Evolutionary conservation across 1,140 invertebrate genomes (phyloP).

Genomic region (Berghia stephanieae): DNA sequence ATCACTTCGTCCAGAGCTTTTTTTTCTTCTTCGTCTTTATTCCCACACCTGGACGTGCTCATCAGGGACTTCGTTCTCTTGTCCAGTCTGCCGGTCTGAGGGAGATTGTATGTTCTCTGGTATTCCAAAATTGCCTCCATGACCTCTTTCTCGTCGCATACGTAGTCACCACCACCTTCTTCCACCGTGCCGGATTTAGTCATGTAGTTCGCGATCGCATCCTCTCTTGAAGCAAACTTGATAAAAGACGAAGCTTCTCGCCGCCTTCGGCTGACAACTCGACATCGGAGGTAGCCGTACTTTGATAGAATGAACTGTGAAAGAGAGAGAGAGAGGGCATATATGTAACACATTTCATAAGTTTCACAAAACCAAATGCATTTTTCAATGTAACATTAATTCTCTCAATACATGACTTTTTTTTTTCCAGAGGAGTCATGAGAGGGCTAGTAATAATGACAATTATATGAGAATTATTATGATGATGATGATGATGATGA

Average conservation of each 20-base stretch:
- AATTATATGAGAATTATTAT: background rate
- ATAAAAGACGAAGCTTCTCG: conserved; percentile 29
- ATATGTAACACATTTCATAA: no score
- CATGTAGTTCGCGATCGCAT: no score
- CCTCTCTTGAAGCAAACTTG: no score
- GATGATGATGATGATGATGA: background rate
- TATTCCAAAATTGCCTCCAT: conserved; percentile 57
- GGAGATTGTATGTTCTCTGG: conserved; percentile 64
- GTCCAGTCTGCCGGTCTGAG: conserved; percentile 62
- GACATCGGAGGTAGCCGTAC: conserved; percentile 55
- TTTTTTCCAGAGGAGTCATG: no score
- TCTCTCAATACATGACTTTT: no score
- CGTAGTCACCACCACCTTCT: conserved; percentile 36
- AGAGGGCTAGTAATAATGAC: background rate
- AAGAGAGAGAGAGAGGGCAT: conserved; percentile 24
- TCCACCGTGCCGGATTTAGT: conserved; percentile 19
- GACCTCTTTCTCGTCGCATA: conserved; percentile 49
- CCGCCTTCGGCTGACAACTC: conserved; percentile 37
- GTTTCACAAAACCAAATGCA: no score
- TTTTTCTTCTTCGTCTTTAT: conserved; percentile 56
- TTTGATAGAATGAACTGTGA: conserved; percentile 53
- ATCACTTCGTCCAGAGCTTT: conserved; percentile 2
- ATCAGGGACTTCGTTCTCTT: conserved; percentile 59
- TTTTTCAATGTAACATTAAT: no score
- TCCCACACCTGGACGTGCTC: conserved; percentile 66